Evolutionary conservation across 2,113 vertebrate genomes (phyloP), one percentile per base, ranked within the genome.

Genomic region (Mesitornis unicolor): DNA sequence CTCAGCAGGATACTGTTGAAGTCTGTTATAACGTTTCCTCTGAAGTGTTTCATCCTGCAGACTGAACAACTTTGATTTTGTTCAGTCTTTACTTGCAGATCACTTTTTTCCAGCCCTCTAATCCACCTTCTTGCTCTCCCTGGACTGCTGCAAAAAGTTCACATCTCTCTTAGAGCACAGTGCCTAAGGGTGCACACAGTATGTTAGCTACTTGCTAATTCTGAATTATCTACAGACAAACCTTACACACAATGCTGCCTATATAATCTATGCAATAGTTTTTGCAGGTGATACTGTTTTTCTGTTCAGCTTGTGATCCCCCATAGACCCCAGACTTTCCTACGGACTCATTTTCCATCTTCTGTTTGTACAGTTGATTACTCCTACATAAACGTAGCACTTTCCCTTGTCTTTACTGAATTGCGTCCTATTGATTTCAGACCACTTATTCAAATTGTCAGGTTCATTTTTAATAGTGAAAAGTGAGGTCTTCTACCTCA

Each of bases 351-450:
- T 95, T 93, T 93, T 90, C 86, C 43, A 68, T 47, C 80, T 90
- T 95, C 68, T 78, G 4, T 92, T 96, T 81, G 71, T 84, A 89
- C 83, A 93, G 80, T 11, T 89, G 93, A 92, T 97, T 95, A 93
- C 86, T 89, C 54, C 59, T 86, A 36, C 84, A 67, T 63, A 90
- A 89, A 70, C 43, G 51, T 25, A 84, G 64, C 64, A 48, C 86
- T 97, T 96, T 77, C 82, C 35, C 79, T 89, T 90, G 80, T 93
- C 91, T 80, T 68, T 84, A 59, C 80, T 84, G 76, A 93, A 95
- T 95, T 93, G 73, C 65, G 87, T 54, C 79, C 68, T 95, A 89
- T 95, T 90, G 93, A 93, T 97, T 96, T 93, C 69, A 89, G 87
- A 74, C 68, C 17, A 43, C 47, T 84, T 75, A 73, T 95, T 90